phyloP scores from a whole-genome alignment of 2,113 vertebrate genomes.

The Brienomyrus brachyistius region DNA sequence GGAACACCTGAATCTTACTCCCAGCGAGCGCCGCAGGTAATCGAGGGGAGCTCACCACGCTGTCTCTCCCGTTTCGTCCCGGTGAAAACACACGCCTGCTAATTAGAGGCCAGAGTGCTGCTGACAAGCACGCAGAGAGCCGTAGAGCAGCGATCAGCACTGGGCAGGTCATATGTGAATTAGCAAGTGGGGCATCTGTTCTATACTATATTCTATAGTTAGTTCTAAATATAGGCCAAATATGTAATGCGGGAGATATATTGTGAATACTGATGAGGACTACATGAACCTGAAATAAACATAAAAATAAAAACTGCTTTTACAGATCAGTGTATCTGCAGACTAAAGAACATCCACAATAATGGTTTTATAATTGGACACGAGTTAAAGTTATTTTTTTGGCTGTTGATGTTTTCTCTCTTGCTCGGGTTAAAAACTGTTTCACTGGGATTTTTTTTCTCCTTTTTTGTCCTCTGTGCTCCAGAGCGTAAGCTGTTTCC shows the following conservation, averaged over 20 bases:
- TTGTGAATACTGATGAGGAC: neutral
- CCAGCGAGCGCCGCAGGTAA: neutral
- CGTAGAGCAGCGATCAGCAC: too few relatives aligned
- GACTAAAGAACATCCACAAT: neutral
- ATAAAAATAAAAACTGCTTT: neutral
- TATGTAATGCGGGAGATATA: neutral
- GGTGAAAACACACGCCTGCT: neutral
- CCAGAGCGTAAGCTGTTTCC: neutral
- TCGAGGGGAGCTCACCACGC: neutral
- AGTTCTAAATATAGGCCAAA: neutral
- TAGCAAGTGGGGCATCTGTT: constrained; percentile 6
- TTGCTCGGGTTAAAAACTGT: neutral
- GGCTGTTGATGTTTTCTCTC: neutral
- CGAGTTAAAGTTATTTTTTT: neutral
- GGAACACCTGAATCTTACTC: neutral
- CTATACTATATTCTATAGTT: neutral
- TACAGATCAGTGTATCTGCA: neutral
- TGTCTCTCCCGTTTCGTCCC: neutral
- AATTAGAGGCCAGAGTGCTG: neutral
- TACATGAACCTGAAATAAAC: neutral
- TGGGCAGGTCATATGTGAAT: neutral
- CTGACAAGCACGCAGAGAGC: neutral
- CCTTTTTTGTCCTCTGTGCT: neutral
- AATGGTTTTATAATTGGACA: neutral
- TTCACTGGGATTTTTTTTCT: neutral